Evolutionary conservation across 2,113 vertebrate genomes (phyloP), one percentile per base, ranked within the genome.

Genomic region (Bucco capensis): DNA sequence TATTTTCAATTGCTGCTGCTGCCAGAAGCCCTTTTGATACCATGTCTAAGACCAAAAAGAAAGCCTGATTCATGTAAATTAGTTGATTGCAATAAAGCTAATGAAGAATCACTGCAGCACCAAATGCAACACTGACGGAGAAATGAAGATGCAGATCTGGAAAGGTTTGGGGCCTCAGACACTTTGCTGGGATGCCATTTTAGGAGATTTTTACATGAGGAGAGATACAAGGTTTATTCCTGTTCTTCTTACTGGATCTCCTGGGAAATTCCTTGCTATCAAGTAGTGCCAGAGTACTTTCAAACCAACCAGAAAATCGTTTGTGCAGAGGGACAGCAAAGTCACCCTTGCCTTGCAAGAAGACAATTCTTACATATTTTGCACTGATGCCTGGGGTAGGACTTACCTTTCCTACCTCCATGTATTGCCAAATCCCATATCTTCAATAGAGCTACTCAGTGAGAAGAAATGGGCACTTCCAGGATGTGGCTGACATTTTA

Each of bases 11-110:
- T 82, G 57, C 50, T 86, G 51, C 38, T 90, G 25, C 28, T 92
- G 79, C 88, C 92, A 94, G 83, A 61, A 95, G 33, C 69, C 57
- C 31, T 93, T 95, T 88, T 90, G 70, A 93, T 91, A 94, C 44
- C 16, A 75, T 0, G 30, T 86, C 47, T 66, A 62, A 75, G 35
- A 75, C 57, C 35, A 89, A 81, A 86, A 92, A 60, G 47, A 91
- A 90, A 88, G 69, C 18, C 27, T 47, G 40, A 81, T 83, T 81
- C 61, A 75, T 78, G 76, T 53, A 81, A 72, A 90, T 83, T 49
- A 74, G 35, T 46, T 12, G 5, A 92, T 95, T 7, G 5, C 60
- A 86, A 78, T 67, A 94, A 83, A 74, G 44, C 61, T 54, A 49
- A 72, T 50, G 33, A 64, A 64, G 49, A 83, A 75, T 33, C 61